Evolutionary conservation across 1,140 invertebrate species (phyloP), one percentile per base, ranked within the genome.

Genomic region (Diachasmimorpha longicaudata): DNA sequence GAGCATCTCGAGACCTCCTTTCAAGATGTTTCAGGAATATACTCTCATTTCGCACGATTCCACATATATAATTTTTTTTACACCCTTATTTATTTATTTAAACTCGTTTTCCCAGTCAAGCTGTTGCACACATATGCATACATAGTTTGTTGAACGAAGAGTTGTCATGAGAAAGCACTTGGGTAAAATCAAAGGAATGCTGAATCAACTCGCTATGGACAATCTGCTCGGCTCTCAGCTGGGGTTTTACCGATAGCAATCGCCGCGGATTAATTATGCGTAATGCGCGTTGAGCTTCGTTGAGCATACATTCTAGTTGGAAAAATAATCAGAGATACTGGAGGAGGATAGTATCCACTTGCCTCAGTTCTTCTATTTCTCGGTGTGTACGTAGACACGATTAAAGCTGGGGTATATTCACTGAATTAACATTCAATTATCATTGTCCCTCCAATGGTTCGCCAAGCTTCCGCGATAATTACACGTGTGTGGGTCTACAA

Each of bases 221-320:
- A 68, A 68, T 68, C 66, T 68, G 25, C 31, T 68, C 66, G 66
- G 11, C 31, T 37, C 66, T 68, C 66, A 68, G 36, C 66, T 68
- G 25, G 66, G 36, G 36, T 68, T 68, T 68, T 68, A 39, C 70
- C 79, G 82, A 83, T 83, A 82, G 74, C 78, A 83, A 68, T 68
- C 66, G 80, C 82, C 70, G 39, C 66, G 81, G 80, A 82, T 83
- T 83, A 83, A 83, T 83, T 83, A 83, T 83, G 81, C 82, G 81
- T 82, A 81, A 83, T 82, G 66, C 66, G 81, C 81, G 77, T 79
- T 77, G 77, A 66, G 78, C 72, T 75, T 39, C 70, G 48, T 52
- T 31, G 52, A 72, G 70, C 25, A 36, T 72, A 39, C 44, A 52
- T 52, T 39, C 19, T 16, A 48, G n/a, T 37, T 55, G 48, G 31